phyloP scores from a whole-genome alignment of 1,140 invertebrate species.

The Chironomus striatipennis region DNA sequence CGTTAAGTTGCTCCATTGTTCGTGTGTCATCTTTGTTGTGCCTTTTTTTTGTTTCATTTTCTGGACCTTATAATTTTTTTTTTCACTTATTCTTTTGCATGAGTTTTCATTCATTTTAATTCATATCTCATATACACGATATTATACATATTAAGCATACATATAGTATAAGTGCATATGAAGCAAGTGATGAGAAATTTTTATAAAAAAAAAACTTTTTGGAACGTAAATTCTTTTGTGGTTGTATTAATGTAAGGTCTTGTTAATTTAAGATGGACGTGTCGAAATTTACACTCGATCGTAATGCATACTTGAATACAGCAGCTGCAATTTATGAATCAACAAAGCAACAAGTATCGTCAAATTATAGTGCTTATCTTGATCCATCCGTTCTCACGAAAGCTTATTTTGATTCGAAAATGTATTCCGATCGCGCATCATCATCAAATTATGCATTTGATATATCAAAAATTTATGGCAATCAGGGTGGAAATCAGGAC shows the following conservation, averaged over 20 bases:
- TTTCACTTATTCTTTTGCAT: no score
- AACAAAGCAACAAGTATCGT: conserved; percentile 36
- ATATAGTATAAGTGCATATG: no score
- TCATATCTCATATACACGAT: no score
- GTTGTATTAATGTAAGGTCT: conserved; percentile 4
- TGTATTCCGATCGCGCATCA: conserved; percentile 67
- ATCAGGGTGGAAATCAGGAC: conserved; percentile 25
- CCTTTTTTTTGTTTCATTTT: not conserved
- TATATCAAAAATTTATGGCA: conserved; percentile 57
- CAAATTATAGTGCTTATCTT: conserved; percentile 48
- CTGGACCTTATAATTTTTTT: no score
- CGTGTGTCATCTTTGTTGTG: not conserved
- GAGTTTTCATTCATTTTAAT: no score
- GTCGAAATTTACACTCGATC: conserved; percentile 38
- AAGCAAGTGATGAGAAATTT: no score
- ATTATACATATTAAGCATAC: no score
- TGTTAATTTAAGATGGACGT: conserved; percentile 35
- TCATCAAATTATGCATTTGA: conserved; percentile 52
- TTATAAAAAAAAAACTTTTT: no score
- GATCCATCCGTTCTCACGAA: conserved; percentile 67
- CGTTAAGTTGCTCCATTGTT: conserved; percentile 18
- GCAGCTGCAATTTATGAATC: conserved; percentile 28
- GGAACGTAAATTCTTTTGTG: not conserved
- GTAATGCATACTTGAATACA: conserved; percentile 35
- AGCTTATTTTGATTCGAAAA: conserved; percentile 67